Base-by-base conservation (phyloP, 2,797 vertebrate species). In the Anguilla pacifica region DNA sequence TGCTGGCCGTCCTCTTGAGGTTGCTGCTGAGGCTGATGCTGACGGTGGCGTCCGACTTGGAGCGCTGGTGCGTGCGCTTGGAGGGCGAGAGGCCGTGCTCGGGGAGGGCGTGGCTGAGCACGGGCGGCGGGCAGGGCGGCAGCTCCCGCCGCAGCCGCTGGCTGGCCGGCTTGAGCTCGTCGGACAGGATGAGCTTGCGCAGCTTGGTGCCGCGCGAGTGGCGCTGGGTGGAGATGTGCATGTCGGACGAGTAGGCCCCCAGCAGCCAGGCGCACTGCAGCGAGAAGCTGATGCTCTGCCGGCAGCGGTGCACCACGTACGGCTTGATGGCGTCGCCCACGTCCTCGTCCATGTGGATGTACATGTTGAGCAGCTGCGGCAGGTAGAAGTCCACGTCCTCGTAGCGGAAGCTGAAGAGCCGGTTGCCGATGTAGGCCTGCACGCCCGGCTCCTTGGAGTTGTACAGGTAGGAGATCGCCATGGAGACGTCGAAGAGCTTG, bases 261-360 rank as follows among this genome's bases (percentile, higher is more conserved):
- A 99, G 95, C 83, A 99, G 96, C 93, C 99, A 98, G 86, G 98
- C 98, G 0, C 98, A 99, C 88, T 94, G 97, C 85, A 99, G 96
- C 5, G 98, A 98, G 95, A 99, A 99, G 88, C 97, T 96, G 91
- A 98, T 96, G 94, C 98, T 99, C 95, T 98, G 98, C 17, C 98
- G 96, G 94, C 98, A 99, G 35, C 98, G 97, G 92, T 99, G 97
- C 3, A 99, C 98, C 83, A 99, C 97, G 57, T 99, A 99, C 43
- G 98, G 98, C 70, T 99, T 99, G 95, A 99, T 99, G 91, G 98
- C 98, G 0, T 99, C 98, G 0, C 98, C 98, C 11, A 99, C 98
- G 0, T 99, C 98, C 94, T 99, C 98, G 5, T 99, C 98, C 98
- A 99, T 99, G 96, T 99, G 98, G 87, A 99, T 97, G 96, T 99